Conservation (phyloP, 2,113 vertebrate genomes). For the Saimiri boliviensis region DNA sequence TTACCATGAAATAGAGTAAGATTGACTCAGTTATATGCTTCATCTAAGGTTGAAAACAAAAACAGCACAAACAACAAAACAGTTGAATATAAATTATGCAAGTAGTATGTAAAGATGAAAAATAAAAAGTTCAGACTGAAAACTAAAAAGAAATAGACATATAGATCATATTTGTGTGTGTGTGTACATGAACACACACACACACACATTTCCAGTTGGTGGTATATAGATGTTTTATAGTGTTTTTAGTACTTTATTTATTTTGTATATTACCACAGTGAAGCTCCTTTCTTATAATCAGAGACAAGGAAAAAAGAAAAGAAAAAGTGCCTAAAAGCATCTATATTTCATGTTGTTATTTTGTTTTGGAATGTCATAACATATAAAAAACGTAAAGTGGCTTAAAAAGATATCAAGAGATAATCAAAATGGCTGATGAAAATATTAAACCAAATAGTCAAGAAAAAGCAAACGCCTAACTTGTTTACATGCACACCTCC, state of each 20-base stretch:
- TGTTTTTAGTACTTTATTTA: background rate
- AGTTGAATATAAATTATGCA: background rate
- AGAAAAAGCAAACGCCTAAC: background rate
- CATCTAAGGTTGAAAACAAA: background rate
- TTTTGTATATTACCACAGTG: background rate
- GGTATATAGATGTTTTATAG: background rate
- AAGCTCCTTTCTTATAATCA: background rate
- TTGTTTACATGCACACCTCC: background rate
- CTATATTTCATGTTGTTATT: slow-evolving; percentile 38
- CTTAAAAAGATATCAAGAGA: slow-evolving; percentile 17
- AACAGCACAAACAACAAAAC: background rate
- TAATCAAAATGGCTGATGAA: slow-evolving; percentile 36
- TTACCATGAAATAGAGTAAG: slow-evolving; percentile 45
- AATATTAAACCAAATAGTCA: slow-evolving; percentile 31
- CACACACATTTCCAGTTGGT: background rate
- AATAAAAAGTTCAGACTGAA: background rate
- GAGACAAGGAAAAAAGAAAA: background rate
- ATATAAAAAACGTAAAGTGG: slow-evolving; percentile 47
- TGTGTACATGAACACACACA: background rate
- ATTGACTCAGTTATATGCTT: slow-evolving; percentile 21
- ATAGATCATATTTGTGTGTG: background rate
- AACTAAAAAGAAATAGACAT: background rate
- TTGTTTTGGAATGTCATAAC: slow-evolving; percentile 57
- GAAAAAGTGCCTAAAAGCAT: background rate
- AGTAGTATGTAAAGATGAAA: background rate